Conservation (phyloP, 2,888 invertebrate genomes). For the Lepidocyrtinus sp. region DNA sequence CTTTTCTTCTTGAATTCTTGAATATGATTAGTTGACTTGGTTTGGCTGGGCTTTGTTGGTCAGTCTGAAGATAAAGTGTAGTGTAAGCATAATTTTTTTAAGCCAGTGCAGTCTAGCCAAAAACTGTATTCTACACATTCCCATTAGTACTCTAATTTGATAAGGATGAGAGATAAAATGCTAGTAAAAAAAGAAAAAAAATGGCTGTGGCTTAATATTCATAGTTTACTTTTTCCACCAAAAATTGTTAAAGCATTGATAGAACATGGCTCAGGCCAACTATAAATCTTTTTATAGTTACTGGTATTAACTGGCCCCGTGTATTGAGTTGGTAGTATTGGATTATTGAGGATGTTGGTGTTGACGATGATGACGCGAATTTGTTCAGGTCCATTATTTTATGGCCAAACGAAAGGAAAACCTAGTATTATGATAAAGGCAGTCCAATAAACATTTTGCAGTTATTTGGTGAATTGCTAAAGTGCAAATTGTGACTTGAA, state of each 20-base stretch:
- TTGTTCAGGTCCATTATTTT: background rate
- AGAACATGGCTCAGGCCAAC: too few relatives aligned
- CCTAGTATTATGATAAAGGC: too few relatives aligned
- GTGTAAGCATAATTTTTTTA: too few relatives aligned
- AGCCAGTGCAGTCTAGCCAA: background rate
- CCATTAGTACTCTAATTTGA: conserved; percentile 6
- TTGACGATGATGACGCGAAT: background rate
- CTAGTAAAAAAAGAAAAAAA: background rate
- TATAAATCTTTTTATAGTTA: background rate
- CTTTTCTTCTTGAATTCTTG: background rate
- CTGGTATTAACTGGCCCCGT: background rate
- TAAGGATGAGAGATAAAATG: background rate
- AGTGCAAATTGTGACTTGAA: too few relatives aligned
- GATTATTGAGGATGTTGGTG: too few relatives aligned
- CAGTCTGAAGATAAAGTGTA: too few relatives aligned
- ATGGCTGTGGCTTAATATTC: background rate
- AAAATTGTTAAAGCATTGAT: too few relatives aligned
- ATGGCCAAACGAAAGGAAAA: background rate
- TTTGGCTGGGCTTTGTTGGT: too few relatives aligned
- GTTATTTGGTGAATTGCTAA: too few relatives aligned
- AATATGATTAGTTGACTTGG: background rate
- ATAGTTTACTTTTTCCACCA: background rate
- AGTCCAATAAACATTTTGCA: too few relatives aligned
- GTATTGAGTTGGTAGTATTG: too few relatives aligned
- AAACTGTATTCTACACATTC: conserved; percentile 1